phyloP scores from a whole-genome alignment of 35 echinoderm and acorn worm genomes.

The Amphiura filiformis region DNA sequence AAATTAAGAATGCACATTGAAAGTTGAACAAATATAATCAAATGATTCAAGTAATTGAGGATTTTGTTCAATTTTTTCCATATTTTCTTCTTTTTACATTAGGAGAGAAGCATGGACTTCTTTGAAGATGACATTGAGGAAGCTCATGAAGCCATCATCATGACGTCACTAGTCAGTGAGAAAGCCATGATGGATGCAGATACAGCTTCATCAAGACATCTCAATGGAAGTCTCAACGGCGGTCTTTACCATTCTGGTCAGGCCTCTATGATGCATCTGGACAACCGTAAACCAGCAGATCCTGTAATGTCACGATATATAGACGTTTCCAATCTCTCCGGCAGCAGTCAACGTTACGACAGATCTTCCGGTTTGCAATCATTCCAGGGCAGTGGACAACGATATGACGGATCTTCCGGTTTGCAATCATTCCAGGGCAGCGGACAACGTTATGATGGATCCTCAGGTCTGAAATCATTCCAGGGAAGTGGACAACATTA shows the following conservation, averaged over 20 bases:
- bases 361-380: conserved; percentile 14
- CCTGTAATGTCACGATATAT: not conserved
- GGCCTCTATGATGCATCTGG: not conserved
- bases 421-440: not conserved
- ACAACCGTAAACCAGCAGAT: not conserved
- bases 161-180: conserved; percentile 62
- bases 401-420: conserved; percentile 25
- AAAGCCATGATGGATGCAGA: conserved; percentile 15
- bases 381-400: not conserved
- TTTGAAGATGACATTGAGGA: conserved; percentile 50
- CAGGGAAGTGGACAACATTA: not conserved
- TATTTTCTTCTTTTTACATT: conserved; percentile 6
- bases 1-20: too few relatives aligned
- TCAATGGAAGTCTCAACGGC: not conserved
- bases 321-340: not conserved
- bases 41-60: too few relatives aligned
- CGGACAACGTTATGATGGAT: conserved; percentile 16
- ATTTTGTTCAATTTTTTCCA: too few relatives aligned
- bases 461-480: not conserved
- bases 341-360: not conserved
- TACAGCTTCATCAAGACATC: not conserved
- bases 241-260: not conserved
- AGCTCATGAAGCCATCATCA: conserved; percentile 67
- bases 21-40: too few relatives aligned
- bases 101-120: conserved; percentile 67